phyloP scores from a whole-genome alignment of 2,113 vertebrate species.

The Cichladusa arquata region DNA sequence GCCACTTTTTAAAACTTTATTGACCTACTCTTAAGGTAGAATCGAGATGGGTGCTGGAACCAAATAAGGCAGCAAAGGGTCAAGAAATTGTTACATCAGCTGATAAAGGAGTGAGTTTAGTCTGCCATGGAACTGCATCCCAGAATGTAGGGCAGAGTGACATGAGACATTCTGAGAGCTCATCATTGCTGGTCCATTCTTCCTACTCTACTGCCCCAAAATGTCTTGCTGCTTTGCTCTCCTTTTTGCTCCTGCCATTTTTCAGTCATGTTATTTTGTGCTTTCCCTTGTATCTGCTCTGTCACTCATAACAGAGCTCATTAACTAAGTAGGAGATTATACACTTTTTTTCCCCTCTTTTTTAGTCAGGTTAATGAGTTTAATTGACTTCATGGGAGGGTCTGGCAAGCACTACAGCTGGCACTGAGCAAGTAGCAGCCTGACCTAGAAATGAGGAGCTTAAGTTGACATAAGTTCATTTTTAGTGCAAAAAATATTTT shows the following conservation, averaged over 20 bases:
- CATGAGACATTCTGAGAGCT: background rate
- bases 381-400: background rate
- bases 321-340: background rate
- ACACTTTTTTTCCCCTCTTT: background rate
- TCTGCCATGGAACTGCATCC: background rate
- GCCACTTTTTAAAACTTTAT: background rate
- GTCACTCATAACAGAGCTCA: background rate
- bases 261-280: background rate
- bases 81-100: background rate
- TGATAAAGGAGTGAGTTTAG: background rate
- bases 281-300: background rate
- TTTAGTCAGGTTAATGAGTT: background rate
- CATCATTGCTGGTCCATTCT: background rate
- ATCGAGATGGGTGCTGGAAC: background rate
- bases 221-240: background rate
- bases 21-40: background rate
- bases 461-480: background rate
- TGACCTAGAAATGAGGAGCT: background rate
- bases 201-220: background rate
- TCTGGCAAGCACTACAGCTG: background rate
- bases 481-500: background rate
- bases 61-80: background rate
- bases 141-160: background rate
- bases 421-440: background rate
- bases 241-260: background rate